Conservation (phyloP, 1,140 invertebrate genomes). For the Tetramorium simillimum region DNA sequence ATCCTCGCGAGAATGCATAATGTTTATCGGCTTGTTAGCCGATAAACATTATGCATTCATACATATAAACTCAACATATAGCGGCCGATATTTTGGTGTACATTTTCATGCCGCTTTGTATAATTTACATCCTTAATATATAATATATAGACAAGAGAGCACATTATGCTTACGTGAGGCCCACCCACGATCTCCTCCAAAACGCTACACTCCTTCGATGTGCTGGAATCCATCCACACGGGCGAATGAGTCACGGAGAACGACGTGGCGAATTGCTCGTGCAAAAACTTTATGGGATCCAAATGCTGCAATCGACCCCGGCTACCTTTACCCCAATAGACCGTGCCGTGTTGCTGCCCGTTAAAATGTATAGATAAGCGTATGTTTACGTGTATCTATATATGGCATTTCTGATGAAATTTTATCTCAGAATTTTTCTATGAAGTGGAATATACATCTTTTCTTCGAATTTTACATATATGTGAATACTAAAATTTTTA, state of each 20-base stretch:
- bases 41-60: neutral
- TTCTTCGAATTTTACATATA: too few relatives aligned
- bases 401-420: too few relatives aligned
- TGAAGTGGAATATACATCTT: too few relatives aligned
- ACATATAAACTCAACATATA: neutral
- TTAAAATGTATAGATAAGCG: neutral
- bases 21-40: neutral
- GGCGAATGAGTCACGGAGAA: slow-evolving; percentile 95
- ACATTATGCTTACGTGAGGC: slow-evolving; percentile 86
- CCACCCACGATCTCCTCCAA: slow-evolving; percentile 94
- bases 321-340: slow-evolving; percentile 95
- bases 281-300: slow-evolving; percentile 91
- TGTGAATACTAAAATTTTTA: too few relatives aligned
- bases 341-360: slow-evolving; percentile 96
- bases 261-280: slow-evolving; percentile 91
- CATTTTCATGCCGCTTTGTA: neutral
- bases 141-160: neutral
- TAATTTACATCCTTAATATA: neutral
- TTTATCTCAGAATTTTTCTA: too few relatives aligned
- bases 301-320: slow-evolving; percentile 88
- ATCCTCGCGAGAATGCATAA: neutral
- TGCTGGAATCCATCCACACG: slow-evolving; percentile 98
- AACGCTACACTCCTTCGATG: slow-evolving; percentile 91
- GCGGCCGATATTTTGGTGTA: neutral
- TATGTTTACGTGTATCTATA: neutral